Evolutionary conservation across 2,797 vertebrate genomes (phyloP).

Genomic region (Mormyrus proboscirostris): DNA sequence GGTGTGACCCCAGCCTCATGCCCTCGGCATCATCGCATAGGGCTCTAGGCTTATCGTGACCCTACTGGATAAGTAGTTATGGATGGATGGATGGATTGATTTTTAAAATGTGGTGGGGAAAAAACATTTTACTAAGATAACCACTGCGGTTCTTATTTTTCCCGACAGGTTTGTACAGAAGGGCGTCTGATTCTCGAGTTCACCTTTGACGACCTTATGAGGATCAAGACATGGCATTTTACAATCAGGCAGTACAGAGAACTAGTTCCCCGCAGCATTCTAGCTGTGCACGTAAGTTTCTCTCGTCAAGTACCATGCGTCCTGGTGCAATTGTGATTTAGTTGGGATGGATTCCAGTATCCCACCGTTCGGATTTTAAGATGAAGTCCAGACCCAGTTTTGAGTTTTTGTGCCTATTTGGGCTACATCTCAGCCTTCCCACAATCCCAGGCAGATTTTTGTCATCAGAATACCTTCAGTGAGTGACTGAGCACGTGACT

Average conservation of each 20-base stretch:
- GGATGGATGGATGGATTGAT: neutral
- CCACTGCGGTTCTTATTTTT: neutral
- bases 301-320: neutral
- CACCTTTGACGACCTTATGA: slow-evolving; percentile 98
- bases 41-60: neutral
- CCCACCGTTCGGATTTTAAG: neutral
- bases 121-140: neutral
- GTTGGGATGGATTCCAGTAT: neutral
- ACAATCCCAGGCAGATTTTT: neutral
- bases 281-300: slow-evolving; percentile 97
- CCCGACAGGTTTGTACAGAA: slow-evolving; percentile 87
- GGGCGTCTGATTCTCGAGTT: slow-evolving; percentile 97
- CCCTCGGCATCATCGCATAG: neutral
- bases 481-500: neutral
- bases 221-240: slow-evolving; percentile 99
- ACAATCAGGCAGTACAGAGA: slow-evolving; percentile 98
- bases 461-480: neutral
- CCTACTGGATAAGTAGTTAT: neutral
- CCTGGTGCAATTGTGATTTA: neutral
- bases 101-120: neutral
- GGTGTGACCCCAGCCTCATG: neutral
- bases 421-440: neutral
- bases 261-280: slow-evolving; percentile 92
- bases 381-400: neutral
- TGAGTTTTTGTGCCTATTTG: neutral